Evolutionary conservation across 2,888 invertebrate genomes (phyloP), one percentile per base, ranked within the genome.

Genomic region (Drosophila phalerata): DNA sequence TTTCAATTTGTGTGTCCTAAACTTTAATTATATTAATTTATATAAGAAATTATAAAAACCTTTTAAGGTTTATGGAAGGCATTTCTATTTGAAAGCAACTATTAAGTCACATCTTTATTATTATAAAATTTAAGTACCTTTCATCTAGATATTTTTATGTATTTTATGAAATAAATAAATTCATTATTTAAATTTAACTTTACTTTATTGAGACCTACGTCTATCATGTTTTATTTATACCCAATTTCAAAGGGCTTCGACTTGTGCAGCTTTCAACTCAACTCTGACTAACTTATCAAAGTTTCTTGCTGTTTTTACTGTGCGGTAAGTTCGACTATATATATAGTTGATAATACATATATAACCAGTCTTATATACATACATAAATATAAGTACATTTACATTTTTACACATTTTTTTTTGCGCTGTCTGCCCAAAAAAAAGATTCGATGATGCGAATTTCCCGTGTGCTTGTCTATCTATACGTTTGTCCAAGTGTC

Each of bases 401-500:
- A 28, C 17, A 28, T 48, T 19, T 40, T 5, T 49, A 42, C 9
- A 32, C 19, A 40, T 40, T 47, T 66, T 65, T 75, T 62, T 19
- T 3, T 42, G 42, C 13, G 52, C 13, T 64, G 42, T 85, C 80
- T 82, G 67, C 56, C 77, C 60, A 67, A 85, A 79, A 75, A 28
- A 75, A 28, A n/a, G n/a, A 65, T 52, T 68, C 75, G 51, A 67
- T 56, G 30, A 22, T 22, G 19, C 42, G 13, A 58, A 22, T n/a
- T 49, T 13, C 34, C 64, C 30, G 28, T 22, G 45, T 32, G 15
- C n/a, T 57, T 58, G 38, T 65, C 52, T 40, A 28, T 28, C 8
- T 28, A 5, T 28, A 6, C 28, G 28, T 28, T 28, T 28, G 38
- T 48, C 30, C 58, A 28, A 47, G 30, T 28, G 47, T 47, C 32